Evolutionary conservation across 2,888 invertebrate genomes (phyloP).

Genomic region (Onthophagus sagittarius): DNA sequence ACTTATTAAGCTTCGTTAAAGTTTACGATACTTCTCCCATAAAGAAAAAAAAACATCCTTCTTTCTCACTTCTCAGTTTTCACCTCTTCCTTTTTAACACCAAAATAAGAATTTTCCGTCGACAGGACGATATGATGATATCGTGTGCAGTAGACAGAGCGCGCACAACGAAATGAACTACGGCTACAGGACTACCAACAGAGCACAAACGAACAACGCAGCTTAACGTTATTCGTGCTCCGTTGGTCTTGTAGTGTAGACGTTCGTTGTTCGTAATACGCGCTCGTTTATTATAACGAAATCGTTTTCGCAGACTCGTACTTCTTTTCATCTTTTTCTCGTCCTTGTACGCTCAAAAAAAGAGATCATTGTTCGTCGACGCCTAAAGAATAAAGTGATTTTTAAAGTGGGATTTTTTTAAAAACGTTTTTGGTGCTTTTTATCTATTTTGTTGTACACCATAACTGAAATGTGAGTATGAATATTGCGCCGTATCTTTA

Average conservation of each 20-base stretch:
- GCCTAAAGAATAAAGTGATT: too few species aligned
- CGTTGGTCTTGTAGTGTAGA: neutral
- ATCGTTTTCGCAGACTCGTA: neutral
- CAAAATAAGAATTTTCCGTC: neutral
- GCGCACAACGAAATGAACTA: neutral
- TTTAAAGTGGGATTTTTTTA: too few species aligned
- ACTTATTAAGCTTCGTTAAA: neutral
- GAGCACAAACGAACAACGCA: neutral
- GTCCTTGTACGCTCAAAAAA: neutral
- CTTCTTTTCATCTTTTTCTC: neutral
- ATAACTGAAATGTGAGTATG: too few species aligned
- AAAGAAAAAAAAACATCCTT: too few species aligned
- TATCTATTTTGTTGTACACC: too few species aligned
- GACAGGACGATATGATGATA: neutral
- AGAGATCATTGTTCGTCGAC: too few species aligned
- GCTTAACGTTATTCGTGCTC: neutral
- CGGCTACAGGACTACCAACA: neutral
- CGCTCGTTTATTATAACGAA: neutral
- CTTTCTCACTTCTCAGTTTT: neutral
- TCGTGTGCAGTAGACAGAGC: neutral
- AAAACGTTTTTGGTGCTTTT: too few species aligned
- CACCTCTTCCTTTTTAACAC: neutral
- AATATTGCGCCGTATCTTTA: too few species aligned
- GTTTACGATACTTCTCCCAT: neutral
- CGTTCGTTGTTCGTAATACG: neutral